Base-by-base conservation (phyloP, 2,113 vertebrate genomes). In the Urocolius indicus region DNA sequence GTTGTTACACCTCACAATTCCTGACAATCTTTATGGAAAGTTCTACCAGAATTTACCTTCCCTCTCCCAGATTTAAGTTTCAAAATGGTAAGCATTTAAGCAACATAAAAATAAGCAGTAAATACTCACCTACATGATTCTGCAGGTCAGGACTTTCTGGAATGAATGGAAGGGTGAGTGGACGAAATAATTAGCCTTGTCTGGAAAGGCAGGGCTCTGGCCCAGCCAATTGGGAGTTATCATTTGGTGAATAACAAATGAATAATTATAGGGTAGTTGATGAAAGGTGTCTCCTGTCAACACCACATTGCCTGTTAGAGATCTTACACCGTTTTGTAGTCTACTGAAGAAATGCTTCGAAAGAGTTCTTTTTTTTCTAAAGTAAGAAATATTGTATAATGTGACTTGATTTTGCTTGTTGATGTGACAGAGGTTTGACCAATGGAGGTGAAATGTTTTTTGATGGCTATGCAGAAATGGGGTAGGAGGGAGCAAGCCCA, bases 211-310 rank as follows among this genome's bases (percentile, higher is more conserved):
- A 94, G 92, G 80, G 94, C 93, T 90, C 76, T 95, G 48, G 21
- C 83, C 41, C 73, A 90, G 78, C 89, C 96, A 96, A 87, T 96
- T 76, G 81, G 82, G 68, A 57, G 59, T 95, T 87, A 67, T 91
- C 84, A 73, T 89, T 87, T 76, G 34, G 54, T 41, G 61, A 84
- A 95, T 41, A 41, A 41, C 38, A 41, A 41, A 41, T 41, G 38
- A 41, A 95, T 97, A 94, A 96, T 96, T 91, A 91, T 11, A 82
- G 89, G 83, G 92, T 89, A 81, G 65, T 10, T 63, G 48, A 76
- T 90, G 55, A 85, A 91, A 94, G 59, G 75, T 92, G 29, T 72
- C 79, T 93, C 20, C 69, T 90, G 91, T 88, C 85, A 83, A 61
- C 49, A 85, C 38, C 69, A 61, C 26, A 30, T 61, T 61, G 78